Evolutionary conservation across 2,113 vertebrate species (phyloP).

Genomic region (Notechis scutatus): DNA sequence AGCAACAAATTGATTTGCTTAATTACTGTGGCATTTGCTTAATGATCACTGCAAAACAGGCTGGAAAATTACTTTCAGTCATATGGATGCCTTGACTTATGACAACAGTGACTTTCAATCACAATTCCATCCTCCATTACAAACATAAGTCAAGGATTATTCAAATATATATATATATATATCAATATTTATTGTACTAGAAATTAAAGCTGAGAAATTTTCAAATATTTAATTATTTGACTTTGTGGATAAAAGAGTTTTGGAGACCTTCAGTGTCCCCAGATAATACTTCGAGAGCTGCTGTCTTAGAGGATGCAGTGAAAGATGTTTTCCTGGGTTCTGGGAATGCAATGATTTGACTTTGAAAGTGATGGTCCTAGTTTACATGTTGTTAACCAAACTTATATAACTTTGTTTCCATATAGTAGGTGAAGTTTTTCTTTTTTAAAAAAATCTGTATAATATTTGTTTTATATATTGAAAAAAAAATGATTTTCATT

Average conservation of each 20-base stretch:
- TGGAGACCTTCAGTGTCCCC: too few relatives aligned
- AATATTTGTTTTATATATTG: constrained; percentile 12
- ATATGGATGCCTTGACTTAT: too few relatives aligned
- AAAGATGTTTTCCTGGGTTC: background rate
- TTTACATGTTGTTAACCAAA: background rate
- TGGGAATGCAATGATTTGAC: background rate
- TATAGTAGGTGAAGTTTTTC: background rate
- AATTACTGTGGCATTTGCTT: too few relatives aligned
- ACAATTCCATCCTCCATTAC: too few relatives aligned
- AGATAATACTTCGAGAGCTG: background rate
- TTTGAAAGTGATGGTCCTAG: background rate
- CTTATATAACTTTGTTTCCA: background rate
- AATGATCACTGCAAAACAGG: too few relatives aligned
- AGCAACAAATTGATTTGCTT: too few relatives aligned
- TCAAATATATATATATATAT: background rate
- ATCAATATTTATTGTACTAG: background rate
- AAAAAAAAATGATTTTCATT: constrained; percentile 25
- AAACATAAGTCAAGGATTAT: too few relatives aligned
- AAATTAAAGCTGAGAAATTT: background rate
- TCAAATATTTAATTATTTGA: background rate
- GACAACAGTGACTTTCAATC: too few relatives aligned
- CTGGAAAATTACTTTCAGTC: too few relatives aligned
- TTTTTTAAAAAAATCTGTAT: background rate
- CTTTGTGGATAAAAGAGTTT: background rate
- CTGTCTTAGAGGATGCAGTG: background rate